Conservation (phyloP, 2,797 vertebrate genomes). For the Threskiornis aethiopicus region DNA sequence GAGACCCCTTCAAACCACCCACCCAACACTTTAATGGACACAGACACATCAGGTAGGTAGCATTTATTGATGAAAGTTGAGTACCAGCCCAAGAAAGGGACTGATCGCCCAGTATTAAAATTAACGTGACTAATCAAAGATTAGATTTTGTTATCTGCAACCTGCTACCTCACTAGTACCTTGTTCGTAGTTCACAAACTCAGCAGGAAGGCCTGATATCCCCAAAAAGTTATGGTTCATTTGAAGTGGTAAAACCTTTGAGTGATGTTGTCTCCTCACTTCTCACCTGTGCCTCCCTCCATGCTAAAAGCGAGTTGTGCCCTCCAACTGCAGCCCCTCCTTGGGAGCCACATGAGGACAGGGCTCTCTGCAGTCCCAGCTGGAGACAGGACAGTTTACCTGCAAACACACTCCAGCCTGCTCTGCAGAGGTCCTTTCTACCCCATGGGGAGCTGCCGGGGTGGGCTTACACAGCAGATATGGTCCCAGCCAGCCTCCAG, state of each 20-base stretch:
- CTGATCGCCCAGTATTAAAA: background rate
- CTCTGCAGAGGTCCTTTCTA: background rate
- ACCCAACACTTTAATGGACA: background rate
- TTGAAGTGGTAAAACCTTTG: background rate
- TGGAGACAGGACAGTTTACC: background rate
- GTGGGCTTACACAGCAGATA: background rate
- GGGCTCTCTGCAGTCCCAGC: background rate
- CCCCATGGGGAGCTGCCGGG: background rate
- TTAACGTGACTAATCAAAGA: background rate
- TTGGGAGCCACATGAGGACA: background rate
- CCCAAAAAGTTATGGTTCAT: background rate
- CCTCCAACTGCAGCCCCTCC: background rate
- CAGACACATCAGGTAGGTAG: background rate
- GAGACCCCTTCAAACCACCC: background rate
- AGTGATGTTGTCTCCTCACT: background rate
- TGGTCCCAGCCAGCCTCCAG: background rate
- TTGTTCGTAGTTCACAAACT: background rate
- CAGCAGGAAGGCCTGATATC: slow-evolving; percentile 10
- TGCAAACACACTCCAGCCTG: background rate
- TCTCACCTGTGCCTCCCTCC: background rate
- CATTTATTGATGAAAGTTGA: slow-evolving; percentile 38
- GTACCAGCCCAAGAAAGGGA: background rate
- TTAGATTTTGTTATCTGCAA: background rate
- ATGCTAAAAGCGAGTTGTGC: background rate
- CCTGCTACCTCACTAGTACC: background rate